Evolutionary conservation across 2,797 vertebrate genomes (phyloP).

Genomic region (Mionectes olivaceus): DNA sequence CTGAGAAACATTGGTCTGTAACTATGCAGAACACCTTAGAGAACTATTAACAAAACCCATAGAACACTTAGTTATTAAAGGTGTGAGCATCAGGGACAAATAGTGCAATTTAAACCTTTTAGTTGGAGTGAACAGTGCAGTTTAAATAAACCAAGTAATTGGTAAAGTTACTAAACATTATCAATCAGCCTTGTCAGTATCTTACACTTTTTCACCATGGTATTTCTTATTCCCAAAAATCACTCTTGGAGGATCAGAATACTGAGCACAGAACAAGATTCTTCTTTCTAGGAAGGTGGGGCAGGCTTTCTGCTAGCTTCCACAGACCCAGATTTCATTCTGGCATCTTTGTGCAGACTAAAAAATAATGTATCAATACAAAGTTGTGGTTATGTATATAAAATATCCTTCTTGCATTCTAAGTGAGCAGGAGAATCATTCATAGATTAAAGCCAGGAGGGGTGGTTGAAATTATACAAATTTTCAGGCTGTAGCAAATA

Average conservation of each 20-base stretch:
- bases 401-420: not conserved
- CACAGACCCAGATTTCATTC: not conserved
- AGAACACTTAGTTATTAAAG: not conserved
- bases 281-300: not conserved
- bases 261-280: not conserved
- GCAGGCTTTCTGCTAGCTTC: not conserved
- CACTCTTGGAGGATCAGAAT: not conserved
- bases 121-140: not conserved
- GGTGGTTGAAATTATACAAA: not conserved
- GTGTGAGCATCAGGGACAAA: not conserved
- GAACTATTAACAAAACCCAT: not conserved
- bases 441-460: not conserved
- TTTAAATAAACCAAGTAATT: not conserved
- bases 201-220: not conserved
- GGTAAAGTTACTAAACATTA: not conserved
- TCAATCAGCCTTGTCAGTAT: not conserved
- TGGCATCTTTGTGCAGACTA: not conserved
- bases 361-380: not conserved
- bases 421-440: not conserved
- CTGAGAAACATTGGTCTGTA: not conserved
- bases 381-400: not conserved
- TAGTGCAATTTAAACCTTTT: not conserved
- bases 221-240: not conserved
- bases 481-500: not conserved
- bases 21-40: conserved; percentile 15